Evolutionary conservation across 2,113 vertebrate species (phyloP).

Genomic region (Sinocyclocheilus maitianheensis): DNA sequence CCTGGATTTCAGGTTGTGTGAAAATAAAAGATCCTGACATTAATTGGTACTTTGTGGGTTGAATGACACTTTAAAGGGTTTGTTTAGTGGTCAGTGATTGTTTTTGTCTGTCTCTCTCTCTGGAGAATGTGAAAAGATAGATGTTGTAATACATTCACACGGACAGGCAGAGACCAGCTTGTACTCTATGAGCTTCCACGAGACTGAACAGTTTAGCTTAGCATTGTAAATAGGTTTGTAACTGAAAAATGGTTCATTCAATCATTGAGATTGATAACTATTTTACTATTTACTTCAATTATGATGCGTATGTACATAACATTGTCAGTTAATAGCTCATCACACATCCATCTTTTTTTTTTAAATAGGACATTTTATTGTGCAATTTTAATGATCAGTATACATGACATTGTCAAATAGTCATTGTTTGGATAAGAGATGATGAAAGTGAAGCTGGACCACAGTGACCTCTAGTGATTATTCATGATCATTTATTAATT

Average conservation of each 20-base stretch:
- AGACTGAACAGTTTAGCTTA: not conserved
- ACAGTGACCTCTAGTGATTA: conserved; percentile 41
- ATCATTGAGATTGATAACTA: not conserved
- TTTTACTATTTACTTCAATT: not conserved
- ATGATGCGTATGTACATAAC: not conserved
- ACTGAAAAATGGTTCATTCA: not conserved
- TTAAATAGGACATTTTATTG: not conserved
- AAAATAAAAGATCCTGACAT: conserved; percentile 12
- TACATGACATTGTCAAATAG: not conserved
- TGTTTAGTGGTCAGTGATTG: conserved; percentile 28
- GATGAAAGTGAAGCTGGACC: not conserved
- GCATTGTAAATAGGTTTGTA: not conserved
- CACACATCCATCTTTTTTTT: not conserved
- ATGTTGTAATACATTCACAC: conserved; percentile 64
- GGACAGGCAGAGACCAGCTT: conserved; percentile 64
- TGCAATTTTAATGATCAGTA: not conserved
- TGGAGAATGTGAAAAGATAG: conserved; percentile 63
- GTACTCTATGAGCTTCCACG: not conserved
- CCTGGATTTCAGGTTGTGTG: not conserved
- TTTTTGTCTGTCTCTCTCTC: not conserved
- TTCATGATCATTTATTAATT: not conserved
- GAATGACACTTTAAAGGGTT: conserved; percentile 17
- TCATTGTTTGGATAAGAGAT: not conserved
- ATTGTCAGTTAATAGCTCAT: not conserved
- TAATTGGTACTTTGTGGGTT: conserved; percentile 1